A percentile compares a stretch with the other conserved stretches of the same genome.
These are phyloP conservation scores for Chionoecetes opilio DNA, from an alignment of 1,140 invertebrate genomes.

Conservation along the genomic window DNA sequence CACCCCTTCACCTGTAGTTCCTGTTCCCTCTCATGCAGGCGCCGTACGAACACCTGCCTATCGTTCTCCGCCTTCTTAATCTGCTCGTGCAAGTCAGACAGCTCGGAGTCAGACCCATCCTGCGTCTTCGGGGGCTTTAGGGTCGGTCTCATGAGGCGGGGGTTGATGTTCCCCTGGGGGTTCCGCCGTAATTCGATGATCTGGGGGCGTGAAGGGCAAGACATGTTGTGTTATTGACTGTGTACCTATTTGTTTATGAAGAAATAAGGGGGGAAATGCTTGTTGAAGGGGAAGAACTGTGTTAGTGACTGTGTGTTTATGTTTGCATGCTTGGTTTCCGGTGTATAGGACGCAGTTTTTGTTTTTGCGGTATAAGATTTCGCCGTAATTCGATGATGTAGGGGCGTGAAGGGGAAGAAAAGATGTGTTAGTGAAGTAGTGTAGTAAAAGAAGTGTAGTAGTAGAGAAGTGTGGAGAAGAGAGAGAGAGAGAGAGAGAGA, in stretches of 20 bases:
- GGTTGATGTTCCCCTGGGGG: conserved; percentile 72
- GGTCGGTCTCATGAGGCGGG: conserved; percentile 65
- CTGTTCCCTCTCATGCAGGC: conserved; percentile 84
- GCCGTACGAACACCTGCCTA: conserved; percentile 81
- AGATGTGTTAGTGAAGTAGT: background rate
- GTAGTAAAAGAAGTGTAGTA: background rate
- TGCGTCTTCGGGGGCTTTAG: conserved; percentile 74
- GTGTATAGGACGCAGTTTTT: too few relatives aligned
- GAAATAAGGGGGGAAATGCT: background rate
- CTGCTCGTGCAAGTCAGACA: conserved; percentile 82
- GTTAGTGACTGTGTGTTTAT: too few relatives aligned
- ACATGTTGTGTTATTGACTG: background rate
- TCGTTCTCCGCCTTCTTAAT: conserved; percentile 81
- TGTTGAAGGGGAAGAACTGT: too few relatives aligned
- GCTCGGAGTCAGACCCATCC: conserved; percentile 78
- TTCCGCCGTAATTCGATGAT: conserved; percentile 80
- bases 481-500: background rate
- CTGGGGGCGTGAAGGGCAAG: conserved; percentile 58
- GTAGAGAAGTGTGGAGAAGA: background rate
- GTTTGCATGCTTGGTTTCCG: too few relatives aligned
- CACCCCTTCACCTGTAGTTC: conserved; percentile 76
- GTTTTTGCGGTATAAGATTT: too few relatives aligned
- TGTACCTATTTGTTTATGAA: background rate
- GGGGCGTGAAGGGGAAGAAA: background rate
- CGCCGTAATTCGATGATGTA: conserved; percentile 80